Conservation (phyloP, 1,140 invertebrate species). For the Zaprionus camerounensis region DNA sequence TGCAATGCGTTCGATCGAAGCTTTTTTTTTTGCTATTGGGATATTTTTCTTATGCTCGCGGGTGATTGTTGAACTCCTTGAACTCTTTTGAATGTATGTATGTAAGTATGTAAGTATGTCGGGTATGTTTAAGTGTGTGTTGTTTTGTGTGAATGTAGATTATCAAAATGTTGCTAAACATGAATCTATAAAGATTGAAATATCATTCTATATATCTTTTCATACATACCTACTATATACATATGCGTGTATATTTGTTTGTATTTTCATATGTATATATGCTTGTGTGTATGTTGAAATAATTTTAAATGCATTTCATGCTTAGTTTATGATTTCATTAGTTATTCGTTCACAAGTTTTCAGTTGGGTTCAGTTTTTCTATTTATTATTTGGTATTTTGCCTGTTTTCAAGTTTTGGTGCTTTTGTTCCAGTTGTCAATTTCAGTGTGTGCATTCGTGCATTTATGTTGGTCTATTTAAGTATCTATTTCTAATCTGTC, state of each 20-base stretch:
- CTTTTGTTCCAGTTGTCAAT: constrained; percentile 16
- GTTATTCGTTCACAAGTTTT: constrained; percentile 47
- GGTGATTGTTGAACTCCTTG: constrained; percentile 1
- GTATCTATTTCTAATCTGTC: constrained; percentile 6
- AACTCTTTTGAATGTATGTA: neutral
- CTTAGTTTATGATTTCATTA: constrained; percentile 76
- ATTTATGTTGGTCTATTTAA: constrained; percentile 8
- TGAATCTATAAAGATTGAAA: constrained; percentile 10
- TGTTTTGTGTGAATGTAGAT: constrained; percentile 23
- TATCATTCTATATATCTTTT: constrained; percentile 29
- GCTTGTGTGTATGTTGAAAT: constrained; percentile 50
- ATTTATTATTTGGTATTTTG: constrained; percentile 11
- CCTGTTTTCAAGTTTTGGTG: constrained; percentile 8
- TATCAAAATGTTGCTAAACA: constrained; percentile 55
- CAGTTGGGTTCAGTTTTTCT: constrained; percentile 59
- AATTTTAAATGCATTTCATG: constrained; percentile 78
- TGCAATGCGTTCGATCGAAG: neutral
- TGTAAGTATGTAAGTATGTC: neutral
- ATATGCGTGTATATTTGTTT: neutral
- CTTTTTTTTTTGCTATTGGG: neutral
- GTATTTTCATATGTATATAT: constrained; percentile 16
- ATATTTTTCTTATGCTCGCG: constrained; percentile 3
- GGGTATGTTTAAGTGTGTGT: constrained; percentile 11
- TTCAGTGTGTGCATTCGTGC: constrained; percentile 18
- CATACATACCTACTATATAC: constrained; percentile 6